phyloP scores from a whole-genome alignment of 35 echinoderm and acorn worm genomes.

The Ophioderma brevispina region DNA sequence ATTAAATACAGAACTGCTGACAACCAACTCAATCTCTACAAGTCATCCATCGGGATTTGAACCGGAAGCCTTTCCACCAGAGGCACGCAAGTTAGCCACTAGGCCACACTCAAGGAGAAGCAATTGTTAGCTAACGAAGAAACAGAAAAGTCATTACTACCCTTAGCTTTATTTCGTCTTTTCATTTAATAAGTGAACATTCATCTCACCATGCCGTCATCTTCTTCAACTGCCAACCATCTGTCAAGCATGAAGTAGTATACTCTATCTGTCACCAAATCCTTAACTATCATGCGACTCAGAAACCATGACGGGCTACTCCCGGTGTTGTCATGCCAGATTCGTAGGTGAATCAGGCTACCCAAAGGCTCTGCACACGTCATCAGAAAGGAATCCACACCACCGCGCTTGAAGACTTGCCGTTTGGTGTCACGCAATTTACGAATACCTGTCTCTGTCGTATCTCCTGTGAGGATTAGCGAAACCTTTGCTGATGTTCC shows the following conservation, averaged over 20 bases:
- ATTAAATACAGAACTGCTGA: no score
- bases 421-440: slow-evolving; percentile 69
- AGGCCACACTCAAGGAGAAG: no score
- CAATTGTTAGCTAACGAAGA: no score
- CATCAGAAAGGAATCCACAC: slow-evolving; percentile 86
- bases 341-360: slow-evolving; percentile 60
- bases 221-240: slow-evolving; percentile 98
- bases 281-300: slow-evolving; percentile 74
- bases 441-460: slow-evolving; percentile 59
- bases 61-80: no score
- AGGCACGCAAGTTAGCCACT: no score
- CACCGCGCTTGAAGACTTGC: slow-evolving; percentile 79
- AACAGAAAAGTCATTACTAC: no score
- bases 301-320: slow-evolving; percentile 86
- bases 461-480: slow-evolving; percentile 72
- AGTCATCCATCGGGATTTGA: no score
- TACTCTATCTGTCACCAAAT: slow-evolving; percentile 67
- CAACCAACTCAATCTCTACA: no score
- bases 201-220: slow-evolving; percentile 82
- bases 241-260: slow-evolving; percentile 89
- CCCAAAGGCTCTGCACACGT: slow-evolving; percentile 49
- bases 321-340: slow-evolving; percentile 91
- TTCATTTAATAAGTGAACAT: no score
- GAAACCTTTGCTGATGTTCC: slow-evolving; percentile 84
- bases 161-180: no score